phyloP scores from a whole-genome alignment of 2,797 vertebrate genomes.

The Heteromormyrus szaboi region DNA sequence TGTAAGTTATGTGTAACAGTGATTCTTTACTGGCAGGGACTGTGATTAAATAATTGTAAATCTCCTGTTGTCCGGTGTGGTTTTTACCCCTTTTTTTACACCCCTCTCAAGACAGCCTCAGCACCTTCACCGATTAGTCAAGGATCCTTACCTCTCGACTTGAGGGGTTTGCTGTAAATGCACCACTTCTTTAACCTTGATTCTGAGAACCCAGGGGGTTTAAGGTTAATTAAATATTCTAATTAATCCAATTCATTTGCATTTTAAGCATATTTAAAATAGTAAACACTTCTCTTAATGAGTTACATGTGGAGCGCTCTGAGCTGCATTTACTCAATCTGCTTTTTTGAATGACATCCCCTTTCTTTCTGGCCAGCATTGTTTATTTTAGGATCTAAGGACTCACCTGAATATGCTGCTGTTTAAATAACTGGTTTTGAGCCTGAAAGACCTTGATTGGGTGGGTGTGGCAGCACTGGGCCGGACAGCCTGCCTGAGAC shows the following conservation, averaged over 20 bases:
- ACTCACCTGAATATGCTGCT: neutral
- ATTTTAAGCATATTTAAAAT: neutral
- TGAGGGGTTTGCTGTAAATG: neutral
- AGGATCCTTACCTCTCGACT: neutral
- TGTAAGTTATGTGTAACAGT: slow-evolving; percentile 42
- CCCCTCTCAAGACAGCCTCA: neutral
- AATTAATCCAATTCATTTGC: neutral
- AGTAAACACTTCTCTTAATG: neutral
- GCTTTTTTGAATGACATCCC: neutral
- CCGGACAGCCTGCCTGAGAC: neutral
- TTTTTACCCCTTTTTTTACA: neutral
- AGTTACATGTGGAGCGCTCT: neutral
- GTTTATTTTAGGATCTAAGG: neutral
- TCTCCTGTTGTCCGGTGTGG: neutral
- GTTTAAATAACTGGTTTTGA: neutral
- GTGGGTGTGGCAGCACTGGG: neutral
- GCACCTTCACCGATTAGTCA: neutral
- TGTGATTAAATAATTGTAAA: slow-evolving; percentile 49
- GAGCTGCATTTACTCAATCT: neutral
- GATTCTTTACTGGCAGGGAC: slow-evolving; percentile 49
- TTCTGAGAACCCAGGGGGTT: neutral
- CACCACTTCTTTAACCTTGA: neutral
- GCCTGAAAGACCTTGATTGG: neutral
- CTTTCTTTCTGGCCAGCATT: neutral
- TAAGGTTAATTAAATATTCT: neutral